Percentiles rank a stretch among this genome's conserved stretches.
Conservation (phyloP, 2,113 vertebrate genomes). For the Bambusicola thoracicus region DNA sequence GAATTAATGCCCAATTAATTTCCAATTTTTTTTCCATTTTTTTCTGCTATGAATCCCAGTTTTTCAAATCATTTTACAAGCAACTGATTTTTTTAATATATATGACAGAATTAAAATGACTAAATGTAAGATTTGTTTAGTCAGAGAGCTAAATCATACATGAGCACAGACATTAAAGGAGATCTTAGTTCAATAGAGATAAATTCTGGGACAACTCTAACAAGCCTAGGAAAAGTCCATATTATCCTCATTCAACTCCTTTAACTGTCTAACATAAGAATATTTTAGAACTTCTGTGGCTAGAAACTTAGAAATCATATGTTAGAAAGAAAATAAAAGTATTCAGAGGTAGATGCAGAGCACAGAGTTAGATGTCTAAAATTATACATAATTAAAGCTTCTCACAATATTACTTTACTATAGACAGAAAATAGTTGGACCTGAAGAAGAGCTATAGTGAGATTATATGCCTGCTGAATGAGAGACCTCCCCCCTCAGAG, state of each 20-base stretch:
- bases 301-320: not conserved
- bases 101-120: not conserved
- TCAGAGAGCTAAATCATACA: not conserved
- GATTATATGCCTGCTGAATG: not conserved
- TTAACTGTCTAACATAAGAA: not conserved
- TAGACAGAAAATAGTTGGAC: accelerated
- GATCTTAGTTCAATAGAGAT: not conserved
- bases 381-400: not conserved
- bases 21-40: not conserved
- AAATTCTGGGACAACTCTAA: not conserved
- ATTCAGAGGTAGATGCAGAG: not conserved
- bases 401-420: not conserved
- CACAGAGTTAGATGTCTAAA: not conserved
- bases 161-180: not conserved
- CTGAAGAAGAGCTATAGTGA: not conserved
- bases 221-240: not conserved
- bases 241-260: not conserved
- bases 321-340: not conserved
- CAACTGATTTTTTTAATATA: not conserved
- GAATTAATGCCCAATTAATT: not conserved
- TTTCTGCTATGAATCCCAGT: not conserved
- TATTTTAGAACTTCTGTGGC: not conserved
- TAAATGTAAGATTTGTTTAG: not conserved
- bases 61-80: not conserved
- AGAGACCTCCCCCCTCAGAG: not conserved